Percentiles rank a stretch among this genome's conserved stretches.
Conservation (phyloP, 1,140 invertebrate species). For the Eueides isabella region DNA sequence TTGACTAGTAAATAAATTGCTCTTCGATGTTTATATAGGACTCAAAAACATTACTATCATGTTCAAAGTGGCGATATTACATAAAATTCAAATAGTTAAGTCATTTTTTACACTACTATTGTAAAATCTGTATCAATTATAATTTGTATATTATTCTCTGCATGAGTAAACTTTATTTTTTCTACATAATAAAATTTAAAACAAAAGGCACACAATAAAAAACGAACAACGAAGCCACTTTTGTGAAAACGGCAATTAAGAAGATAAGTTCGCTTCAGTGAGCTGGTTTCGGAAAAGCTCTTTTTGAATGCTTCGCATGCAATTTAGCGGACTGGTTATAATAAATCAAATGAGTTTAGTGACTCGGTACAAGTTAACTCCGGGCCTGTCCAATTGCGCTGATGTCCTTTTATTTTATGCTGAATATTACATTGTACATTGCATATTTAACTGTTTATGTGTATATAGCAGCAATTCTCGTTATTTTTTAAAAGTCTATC, state of each 20-base stretch:
- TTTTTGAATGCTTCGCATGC: constrained; percentile 41
- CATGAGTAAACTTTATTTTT: constrained; percentile 7
- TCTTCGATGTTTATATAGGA: too few species aligned
- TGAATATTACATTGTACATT: constrained; percentile 12
- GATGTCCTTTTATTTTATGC: constrained; percentile 11
- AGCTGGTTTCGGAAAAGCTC: constrained; percentile 23
- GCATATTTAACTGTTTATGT: neutral
- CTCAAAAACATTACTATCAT: too few species aligned
- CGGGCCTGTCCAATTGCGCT: constrained; percentile 2
- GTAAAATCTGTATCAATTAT: neutral
- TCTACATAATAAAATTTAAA: constrained; percentile 6
- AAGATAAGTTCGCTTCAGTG: constrained; percentile 35
- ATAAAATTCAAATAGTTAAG: too few species aligned
- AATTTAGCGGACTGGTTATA: constrained; percentile 20
- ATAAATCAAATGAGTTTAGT: constrained; percentile 36
- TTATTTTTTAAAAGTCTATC: too few species aligned
- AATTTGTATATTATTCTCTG: constrained; percentile 4
- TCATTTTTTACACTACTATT: too few species aligned
- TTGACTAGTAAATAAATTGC: too few species aligned
- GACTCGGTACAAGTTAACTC: constrained; percentile 26
- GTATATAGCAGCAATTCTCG: neutral
- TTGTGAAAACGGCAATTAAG: constrained; percentile 31
- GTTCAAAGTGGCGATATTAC: too few species aligned
- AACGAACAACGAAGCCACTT: constrained; percentile 18
- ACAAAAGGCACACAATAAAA: constrained; percentile 13